A percentile compares a stretch with the other conserved stretches of the same genome.
Conservation (phyloP, 2,113 vertebrate species). For the Struthidea cinerea region DNA sequence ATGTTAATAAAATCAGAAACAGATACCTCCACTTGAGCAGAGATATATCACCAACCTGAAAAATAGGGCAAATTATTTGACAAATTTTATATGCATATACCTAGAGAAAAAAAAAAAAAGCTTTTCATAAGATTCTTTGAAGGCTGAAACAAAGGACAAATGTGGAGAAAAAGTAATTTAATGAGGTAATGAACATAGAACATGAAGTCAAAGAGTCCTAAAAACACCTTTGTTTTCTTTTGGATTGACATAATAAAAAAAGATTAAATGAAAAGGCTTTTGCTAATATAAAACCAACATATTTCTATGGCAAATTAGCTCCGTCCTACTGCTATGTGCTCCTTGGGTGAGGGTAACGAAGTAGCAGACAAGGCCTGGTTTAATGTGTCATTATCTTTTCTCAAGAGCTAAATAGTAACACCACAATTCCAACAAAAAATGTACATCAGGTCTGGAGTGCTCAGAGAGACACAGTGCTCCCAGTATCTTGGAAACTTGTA, state of each 20-base stretch:
- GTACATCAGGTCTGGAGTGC: not conserved
- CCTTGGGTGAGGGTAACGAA: not conserved
- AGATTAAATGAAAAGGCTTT: not conserved
- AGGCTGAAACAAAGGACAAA: slow-evolving; percentile 20
- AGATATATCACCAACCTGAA: slow-evolving; percentile 75
- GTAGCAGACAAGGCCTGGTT: not conserved
- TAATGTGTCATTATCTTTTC: not conserved
- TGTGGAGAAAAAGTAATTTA: not conserved
- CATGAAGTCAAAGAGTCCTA: not conserved
- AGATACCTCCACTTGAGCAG: slow-evolving; percentile 77
- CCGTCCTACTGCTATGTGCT: not conserved
- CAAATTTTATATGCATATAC: slow-evolving; percentile 56
- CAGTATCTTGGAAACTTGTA: rapidly evolving
- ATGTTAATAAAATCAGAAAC: slow-evolving; percentile 95
- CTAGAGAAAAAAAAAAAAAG: slow-evolving; percentile 23
- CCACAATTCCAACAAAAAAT: not conserved
- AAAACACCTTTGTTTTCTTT: not conserved
- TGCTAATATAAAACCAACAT: not conserved
- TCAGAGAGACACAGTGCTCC: not conserved
- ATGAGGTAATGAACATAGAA: not conserved
- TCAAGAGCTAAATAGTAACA: not conserved
- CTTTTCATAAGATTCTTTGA: not conserved
- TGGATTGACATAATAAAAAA: not conserved
- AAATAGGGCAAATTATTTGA: slow-evolving; percentile 76
- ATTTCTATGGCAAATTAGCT: not conserved